These are phyloP conservation scores for Bombus pascuorum DNA, from an alignment of 1,140 invertebrate genomes.

Conservation along the genomic window DNA sequence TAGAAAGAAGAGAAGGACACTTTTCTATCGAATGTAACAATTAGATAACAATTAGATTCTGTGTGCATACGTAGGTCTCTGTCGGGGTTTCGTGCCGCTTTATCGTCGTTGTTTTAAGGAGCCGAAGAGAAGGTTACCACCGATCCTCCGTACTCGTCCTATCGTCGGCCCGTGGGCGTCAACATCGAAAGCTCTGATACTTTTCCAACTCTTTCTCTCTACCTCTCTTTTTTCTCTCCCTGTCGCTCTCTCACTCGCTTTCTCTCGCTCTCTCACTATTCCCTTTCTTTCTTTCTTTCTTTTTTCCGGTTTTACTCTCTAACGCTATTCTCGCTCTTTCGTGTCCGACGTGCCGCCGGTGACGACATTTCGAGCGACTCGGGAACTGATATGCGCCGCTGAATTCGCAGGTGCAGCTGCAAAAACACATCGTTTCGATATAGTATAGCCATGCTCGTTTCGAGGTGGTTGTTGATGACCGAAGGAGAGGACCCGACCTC, in stretches of 20 bases:
- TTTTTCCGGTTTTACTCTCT: slow-evolving; percentile 32
- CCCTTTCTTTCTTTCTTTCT: background rate
- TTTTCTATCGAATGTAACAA: slow-evolving; percentile 10
- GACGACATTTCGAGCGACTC: slow-evolving; percentile 44
- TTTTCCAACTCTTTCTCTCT: slow-evolving; percentile 6
- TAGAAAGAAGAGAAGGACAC: slow-evolving; percentile 1
- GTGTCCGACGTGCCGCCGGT: slow-evolving; percentile 24
- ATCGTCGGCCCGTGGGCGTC: slow-evolving; percentile 77
- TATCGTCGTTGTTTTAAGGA: slow-evolving; percentile 15
- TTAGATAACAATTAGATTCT: background rate
- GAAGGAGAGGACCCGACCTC: slow-evolving; percentile 6
- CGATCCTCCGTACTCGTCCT: slow-evolving; percentile 49
- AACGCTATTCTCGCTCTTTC: slow-evolving; percentile 40
- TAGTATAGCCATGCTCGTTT: slow-evolving; percentile 19
- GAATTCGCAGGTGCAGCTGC: slow-evolving; percentile 54
- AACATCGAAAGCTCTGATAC: slow-evolving; percentile 72
- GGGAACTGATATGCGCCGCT: slow-evolving; percentile 30
- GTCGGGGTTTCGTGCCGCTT: slow-evolving; percentile 21
- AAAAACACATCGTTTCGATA: slow-evolving; percentile 49
- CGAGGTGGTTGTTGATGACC: slow-evolving; percentile 21
- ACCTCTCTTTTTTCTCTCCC: background rate
- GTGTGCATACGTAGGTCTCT: slow-evolving; percentile 10
- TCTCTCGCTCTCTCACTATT: slow-evolving; percentile 11
- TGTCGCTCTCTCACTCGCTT: slow-evolving; percentile 51
- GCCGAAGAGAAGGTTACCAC: slow-evolving; percentile 37